These are phyloP conservation scores for Eleginops maclovinus DNA, from an alignment of 2,113 vertebrate genomes.

Conservation along the genomic window DNA sequence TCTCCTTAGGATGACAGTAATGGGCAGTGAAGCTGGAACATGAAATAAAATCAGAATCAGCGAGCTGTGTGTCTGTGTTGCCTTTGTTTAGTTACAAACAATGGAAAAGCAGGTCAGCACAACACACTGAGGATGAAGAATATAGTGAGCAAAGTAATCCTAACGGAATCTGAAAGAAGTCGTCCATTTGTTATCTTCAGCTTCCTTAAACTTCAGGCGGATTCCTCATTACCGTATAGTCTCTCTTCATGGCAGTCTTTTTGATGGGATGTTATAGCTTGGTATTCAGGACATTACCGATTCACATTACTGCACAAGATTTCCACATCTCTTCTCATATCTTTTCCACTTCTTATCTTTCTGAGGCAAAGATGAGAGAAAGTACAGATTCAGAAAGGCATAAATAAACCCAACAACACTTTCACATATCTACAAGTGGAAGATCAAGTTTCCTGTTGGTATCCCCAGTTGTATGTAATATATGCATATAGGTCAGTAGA, in stretches of 20 bases:
- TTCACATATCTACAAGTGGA: constrained; percentile 24
- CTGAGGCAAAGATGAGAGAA: constrained; percentile 4
- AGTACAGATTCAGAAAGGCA: neutral
- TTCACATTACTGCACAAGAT: constrained; percentile 7
- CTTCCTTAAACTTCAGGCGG: neutral
- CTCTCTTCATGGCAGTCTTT: neutral
- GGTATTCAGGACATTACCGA: constrained; percentile 6
- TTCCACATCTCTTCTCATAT: constrained; percentile 21
- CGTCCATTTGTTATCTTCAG: constrained; percentile 29
- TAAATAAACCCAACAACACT: neutral
- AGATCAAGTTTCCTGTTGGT: constrained; percentile 38
- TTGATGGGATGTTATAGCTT: constrained; percentile 4
- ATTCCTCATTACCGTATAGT: neutral
- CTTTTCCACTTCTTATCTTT: neutral
- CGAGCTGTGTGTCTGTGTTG: constrained; percentile 40
- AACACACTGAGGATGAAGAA: constrained; percentile 5
- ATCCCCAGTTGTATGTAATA: constrained; percentile 59
- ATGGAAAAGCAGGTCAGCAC: constrained; percentile 42
- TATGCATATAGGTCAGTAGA: constrained; percentile 82
- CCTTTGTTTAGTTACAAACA: constrained; percentile 31
- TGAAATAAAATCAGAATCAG: constrained; percentile 61
- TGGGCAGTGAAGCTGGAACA: constrained; percentile 61
- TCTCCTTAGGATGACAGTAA: constrained; percentile 67
- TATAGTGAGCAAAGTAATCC: constrained; percentile 16
- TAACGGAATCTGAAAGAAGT: constrained; percentile 17